Evolutionary conservation across 2,113 vertebrate species (phyloP).

Genomic region (Chionis minor): DNA sequence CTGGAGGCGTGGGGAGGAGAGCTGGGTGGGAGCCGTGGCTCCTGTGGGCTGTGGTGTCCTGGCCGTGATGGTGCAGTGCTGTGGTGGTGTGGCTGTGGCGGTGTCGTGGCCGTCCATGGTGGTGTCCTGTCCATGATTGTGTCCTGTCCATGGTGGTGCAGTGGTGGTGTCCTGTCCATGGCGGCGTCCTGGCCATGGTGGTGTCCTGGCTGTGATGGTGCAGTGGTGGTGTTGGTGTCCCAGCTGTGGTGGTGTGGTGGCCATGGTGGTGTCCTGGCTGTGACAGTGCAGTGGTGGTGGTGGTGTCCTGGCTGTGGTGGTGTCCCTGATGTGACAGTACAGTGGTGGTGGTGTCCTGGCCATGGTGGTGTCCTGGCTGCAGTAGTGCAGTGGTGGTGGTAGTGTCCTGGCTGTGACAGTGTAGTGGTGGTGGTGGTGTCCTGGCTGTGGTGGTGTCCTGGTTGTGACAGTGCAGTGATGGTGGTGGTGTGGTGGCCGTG

Average conservation of each 20-base stretch:
- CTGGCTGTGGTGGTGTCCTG: no score
- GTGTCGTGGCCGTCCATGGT: no score
- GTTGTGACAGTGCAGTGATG: not conserved
- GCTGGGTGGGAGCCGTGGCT: not conserved
- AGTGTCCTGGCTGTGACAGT: not conserved
- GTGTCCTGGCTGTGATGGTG: not conserved
- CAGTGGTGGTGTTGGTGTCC: no score
- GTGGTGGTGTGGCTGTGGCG: not conserved
- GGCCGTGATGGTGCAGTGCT: not conserved
- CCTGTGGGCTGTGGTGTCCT: no score
- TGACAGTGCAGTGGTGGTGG: not conserved
- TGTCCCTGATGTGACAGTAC: not conserved
- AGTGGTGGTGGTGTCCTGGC: not conserved
- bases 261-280: rapidly evolving
- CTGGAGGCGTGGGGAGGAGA: not conserved
- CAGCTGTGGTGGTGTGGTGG: not conserved
- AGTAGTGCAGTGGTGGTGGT: not conserved
- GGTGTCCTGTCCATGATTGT: no score
- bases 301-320: no score
- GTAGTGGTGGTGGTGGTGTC: not conserved
- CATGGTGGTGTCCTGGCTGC: not conserved
- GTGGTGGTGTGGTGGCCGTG: no score
- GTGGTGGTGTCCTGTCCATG: no score
- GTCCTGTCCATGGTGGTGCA: not conserved
- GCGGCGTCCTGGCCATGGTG: no score